Evolutionary conservation across 2,888 invertebrate species (phyloP).

Genomic region (Synergus itoensis): DNA sequence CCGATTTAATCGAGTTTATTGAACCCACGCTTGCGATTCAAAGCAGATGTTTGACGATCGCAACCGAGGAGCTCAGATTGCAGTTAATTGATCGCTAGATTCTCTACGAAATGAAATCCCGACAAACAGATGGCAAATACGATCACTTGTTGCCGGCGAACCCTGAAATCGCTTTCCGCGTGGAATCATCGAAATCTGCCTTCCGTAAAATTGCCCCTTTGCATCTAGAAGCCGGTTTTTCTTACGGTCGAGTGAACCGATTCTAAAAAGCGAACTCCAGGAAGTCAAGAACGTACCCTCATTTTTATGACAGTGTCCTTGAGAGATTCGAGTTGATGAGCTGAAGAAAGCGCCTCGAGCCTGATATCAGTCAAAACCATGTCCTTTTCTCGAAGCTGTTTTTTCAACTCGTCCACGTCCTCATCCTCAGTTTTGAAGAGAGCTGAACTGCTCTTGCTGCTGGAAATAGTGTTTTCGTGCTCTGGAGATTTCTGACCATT

Average conservation of each 20-base stretch:
- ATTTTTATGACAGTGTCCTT: conserved; percentile 98
- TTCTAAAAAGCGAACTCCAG: neutral
- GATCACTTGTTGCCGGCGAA: neutral
- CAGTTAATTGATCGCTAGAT: conserved; percentile 26
- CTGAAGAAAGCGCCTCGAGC: conserved; percentile 96
- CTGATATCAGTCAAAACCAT: conserved; percentile 97
- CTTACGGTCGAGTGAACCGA: conserved; percentile 15
- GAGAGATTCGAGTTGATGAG: conserved; percentile 97
- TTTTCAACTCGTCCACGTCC: conserved; percentile 89
- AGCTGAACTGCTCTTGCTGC: conserved; percentile 73
- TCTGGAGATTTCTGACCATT: conserved; percentile 71
- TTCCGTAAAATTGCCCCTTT: conserved; percentile 27
- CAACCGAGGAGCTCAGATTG: neutral
- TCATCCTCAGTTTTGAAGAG: conserved; percentile 75
- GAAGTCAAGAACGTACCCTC: conserved; percentile 84
- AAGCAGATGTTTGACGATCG: conserved; percentile 25
- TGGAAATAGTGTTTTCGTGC: conserved; percentile 68
- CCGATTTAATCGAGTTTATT: neutral
- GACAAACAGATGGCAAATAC: conserved; percentile 33
- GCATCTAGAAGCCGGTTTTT: neutral
- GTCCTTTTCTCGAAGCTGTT: conserved; percentile 97
- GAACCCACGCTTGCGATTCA: neutral
- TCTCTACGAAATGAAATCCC: conserved; percentile 1
- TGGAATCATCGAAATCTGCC: conserved; percentile 20
- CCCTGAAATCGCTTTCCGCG: conserved; percentile 24